Evolutionary conservation across 1,140 invertebrate genomes (phyloP).

Genomic region (Chrysomallon squamiferum): DNA sequence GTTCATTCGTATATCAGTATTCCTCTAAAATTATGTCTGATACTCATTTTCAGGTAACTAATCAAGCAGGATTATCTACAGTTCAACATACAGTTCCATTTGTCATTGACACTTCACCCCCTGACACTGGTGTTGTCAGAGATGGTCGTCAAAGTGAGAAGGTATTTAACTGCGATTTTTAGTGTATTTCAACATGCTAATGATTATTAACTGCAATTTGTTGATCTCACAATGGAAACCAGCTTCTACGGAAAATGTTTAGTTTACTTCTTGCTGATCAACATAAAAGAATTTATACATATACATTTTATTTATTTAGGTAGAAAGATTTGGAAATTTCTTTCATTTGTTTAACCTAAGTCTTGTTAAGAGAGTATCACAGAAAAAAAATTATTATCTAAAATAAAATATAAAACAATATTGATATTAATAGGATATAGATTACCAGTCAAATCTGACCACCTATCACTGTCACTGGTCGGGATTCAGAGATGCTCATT

Average conservation of each 20-base stretch:
- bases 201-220: no score
- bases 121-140: slow-evolving; percentile 14
- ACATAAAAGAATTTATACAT: not conserved
- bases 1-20: no score
- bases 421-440: no score
- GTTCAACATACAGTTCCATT: slow-evolving; percentile 1
- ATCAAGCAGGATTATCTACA: slow-evolving; percentile 16
- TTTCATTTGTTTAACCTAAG: no score
- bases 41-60: slow-evolving; percentile 13
- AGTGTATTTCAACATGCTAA: no score
- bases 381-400: not conserved
- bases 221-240: no score
- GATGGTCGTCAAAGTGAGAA: slow-evolving; percentile 1
- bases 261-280: not conserved
- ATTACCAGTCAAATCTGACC: slow-evolving; percentile 14
- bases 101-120: slow-evolving; percentile 18
- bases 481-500: slow-evolving; percentile 32
- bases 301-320: not conserved
- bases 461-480: slow-evolving; percentile 20
- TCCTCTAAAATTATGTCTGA: no score
- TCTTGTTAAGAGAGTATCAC: no score
- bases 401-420: no score
- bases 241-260: no score
- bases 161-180: no score
- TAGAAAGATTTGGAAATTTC: no score